Percentiles rank a stretch among this genome's conserved stretches.
These are phyloP conservation scores for Physella acuta DNA, from an alignment of 1,140 invertebrate genomes.

Conservation along the genomic window DNA sequence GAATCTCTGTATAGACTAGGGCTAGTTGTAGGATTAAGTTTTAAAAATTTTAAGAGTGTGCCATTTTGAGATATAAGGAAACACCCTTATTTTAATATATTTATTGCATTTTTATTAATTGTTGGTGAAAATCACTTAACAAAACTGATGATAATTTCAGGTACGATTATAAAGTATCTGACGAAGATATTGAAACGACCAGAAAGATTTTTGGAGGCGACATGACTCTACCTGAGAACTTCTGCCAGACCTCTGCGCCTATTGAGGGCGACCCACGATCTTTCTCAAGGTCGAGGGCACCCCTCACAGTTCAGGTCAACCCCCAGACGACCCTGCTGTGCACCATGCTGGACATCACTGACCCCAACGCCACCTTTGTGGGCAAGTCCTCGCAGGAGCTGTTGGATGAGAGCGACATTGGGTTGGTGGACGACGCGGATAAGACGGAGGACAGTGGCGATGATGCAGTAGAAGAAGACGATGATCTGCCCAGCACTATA, in stretches of 20 bases:
- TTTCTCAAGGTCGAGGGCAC: background rate
- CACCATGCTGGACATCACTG: constrained; percentile 75
- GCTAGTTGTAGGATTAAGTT: too few relatives aligned
- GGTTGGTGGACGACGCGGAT: constrained; percentile 14
- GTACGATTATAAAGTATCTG: constrained; percentile 75
- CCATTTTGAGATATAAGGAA: too few relatives aligned
- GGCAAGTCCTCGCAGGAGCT: constrained; percentile 39
- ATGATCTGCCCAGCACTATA: constrained; percentile 30
- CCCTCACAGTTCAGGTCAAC: constrained; percentile 63
- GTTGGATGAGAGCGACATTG: constrained; percentile 10
- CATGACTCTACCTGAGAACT: constrained; percentile 75
- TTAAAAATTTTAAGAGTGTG: too few relatives aligned
- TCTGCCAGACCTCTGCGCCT: constrained; percentile 70
- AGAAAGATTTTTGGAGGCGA: constrained; percentile 68
- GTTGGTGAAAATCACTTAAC: too few relatives aligned
- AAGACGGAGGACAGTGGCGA: constrained; percentile 29
- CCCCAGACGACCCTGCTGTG: constrained; percentile 82
- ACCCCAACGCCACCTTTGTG: constrained; percentile 66
- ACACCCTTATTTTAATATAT: too few relatives aligned
- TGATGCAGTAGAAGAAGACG: constrained; percentile 32
- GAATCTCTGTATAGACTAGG: too few relatives aligned
- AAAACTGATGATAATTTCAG: constrained; percentile 58
- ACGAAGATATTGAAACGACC: constrained; percentile 73
- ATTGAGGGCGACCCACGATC: background rate
- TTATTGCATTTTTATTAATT: too few relatives aligned